A percentile compares a stretch with the other conserved stretches of the same genome.
Evolutionary conservation across 1,140 invertebrate genomes (phyloP).

Genomic region (Tachypleus tridentatus): DNA sequence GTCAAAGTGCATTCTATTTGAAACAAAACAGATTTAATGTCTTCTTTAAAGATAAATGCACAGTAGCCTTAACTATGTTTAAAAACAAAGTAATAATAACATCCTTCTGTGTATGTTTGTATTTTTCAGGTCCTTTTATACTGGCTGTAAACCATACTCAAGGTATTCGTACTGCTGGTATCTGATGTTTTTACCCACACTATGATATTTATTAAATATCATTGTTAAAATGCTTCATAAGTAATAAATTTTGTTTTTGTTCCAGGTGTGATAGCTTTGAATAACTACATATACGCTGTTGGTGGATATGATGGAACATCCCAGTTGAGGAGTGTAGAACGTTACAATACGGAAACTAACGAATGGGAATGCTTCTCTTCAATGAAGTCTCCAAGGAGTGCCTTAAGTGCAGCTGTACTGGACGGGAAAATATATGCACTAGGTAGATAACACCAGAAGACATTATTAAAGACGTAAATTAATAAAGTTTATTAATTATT

Average conservation of each 20-base stretch:
- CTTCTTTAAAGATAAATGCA: too few relatives aligned
- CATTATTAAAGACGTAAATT: background rate
- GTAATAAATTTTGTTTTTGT: slow-evolving; percentile 60
- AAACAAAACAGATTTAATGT: too few relatives aligned
- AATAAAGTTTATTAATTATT: slow-evolving; percentile 6
- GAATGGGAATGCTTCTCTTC: slow-evolving; percentile 95
- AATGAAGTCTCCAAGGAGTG: slow-evolving; percentile 92
- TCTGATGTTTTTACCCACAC: too few relatives aligned
- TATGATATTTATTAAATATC: slow-evolving; percentile 41
- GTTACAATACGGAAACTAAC: slow-evolving; percentile 92
- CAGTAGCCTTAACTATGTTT: too few relatives aligned
- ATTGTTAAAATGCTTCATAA: slow-evolving; percentile 86
- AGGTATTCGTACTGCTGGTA: too few relatives aligned
- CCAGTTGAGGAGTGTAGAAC: slow-evolving; percentile 87
- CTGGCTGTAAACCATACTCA: too few relatives aligned
- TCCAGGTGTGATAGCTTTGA: slow-evolving; percentile 86
- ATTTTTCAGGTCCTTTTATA: too few relatives aligned
- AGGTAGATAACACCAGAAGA: slow-evolving; percentile 51
- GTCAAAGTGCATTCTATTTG: too few relatives aligned
- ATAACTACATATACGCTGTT: slow-evolving; percentile 95
- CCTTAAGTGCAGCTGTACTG: slow-evolving; percentile 92
- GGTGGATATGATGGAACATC: slow-evolving; percentile 92
- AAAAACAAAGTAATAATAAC: too few relatives aligned
- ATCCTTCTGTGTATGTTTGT: too few relatives aligned
- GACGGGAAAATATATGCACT: slow-evolving; percentile 93